These are phyloP conservation scores for Drosophila funebris DNA, from an alignment of 1,140 invertebrate genomes.

Conservation along the genomic window DNA sequence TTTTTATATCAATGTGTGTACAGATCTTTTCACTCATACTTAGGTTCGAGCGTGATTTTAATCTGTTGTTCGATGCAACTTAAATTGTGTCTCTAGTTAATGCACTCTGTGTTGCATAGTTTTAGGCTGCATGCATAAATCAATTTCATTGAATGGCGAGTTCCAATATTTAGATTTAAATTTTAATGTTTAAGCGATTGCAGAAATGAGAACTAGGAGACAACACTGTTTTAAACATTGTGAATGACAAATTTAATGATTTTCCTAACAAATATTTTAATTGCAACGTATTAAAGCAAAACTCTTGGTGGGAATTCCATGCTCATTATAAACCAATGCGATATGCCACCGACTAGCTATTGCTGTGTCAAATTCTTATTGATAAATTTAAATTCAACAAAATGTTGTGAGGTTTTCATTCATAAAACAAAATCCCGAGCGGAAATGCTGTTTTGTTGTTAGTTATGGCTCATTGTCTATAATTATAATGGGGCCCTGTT, in stretches of 20 bases:
- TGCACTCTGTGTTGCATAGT: conserved; percentile 28
- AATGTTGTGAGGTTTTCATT: conserved; percentile 47
- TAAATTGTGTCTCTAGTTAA: neutral
- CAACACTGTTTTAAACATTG: too few species aligned
- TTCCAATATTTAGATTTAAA: too few species aligned
- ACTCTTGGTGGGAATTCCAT: too few species aligned
- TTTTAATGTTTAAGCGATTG: too few species aligned
- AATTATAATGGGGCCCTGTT: conserved; percentile 53
- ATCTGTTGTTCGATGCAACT: conserved; percentile 3
- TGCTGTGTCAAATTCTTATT: too few species aligned
- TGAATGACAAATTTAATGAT: too few species aligned
- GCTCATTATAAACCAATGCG: too few species aligned
- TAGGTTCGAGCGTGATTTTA: neutral
- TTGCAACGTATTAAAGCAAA: too few species aligned
- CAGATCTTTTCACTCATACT: neutral
- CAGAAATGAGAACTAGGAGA: too few species aligned
- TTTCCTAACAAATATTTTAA: too few species aligned
- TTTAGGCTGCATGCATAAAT: conserved; percentile 1
- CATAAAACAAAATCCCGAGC: conserved; percentile 58
- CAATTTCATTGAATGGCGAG: neutral
- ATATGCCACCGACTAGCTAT: too few species aligned
- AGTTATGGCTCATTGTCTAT: conserved; percentile 72
- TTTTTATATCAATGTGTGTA: neutral
- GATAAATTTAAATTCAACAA: too few species aligned
- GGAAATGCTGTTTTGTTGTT: conserved; percentile 56